Percentiles rank a stretch among this genome's conserved stretches.
These are phyloP conservation scores for Myotis davidii DNA, from an alignment of 2,113 vertebrate genomes.

Conservation along the genomic window DNA sequence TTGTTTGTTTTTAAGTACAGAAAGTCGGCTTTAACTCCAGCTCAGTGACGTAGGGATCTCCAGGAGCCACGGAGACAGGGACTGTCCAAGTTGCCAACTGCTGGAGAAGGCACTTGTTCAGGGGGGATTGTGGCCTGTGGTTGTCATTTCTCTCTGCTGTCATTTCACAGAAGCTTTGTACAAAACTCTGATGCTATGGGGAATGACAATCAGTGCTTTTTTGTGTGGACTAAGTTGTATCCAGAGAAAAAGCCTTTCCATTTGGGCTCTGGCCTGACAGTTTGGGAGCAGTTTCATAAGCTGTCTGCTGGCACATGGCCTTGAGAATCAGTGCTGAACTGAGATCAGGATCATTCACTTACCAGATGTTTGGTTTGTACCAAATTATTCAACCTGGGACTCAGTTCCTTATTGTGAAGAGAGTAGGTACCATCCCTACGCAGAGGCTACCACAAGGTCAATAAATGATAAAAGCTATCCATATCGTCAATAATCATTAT, in stretches of 20 bases:
- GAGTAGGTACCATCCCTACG: background rate
- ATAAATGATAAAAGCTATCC: background rate
- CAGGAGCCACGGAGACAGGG: background rate
- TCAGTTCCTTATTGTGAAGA: background rate
- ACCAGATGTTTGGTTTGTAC: background rate
- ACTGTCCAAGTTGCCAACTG: background rate
- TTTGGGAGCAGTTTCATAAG: background rate
- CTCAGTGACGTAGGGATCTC: background rate
- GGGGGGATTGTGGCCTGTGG: background rate
- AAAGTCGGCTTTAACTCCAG: background rate
- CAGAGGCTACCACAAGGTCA: background rate
- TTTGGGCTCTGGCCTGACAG: background rate
- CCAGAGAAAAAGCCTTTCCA: background rate
- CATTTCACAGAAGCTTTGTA: background rate
- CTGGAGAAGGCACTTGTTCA: background rate
- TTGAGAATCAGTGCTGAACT: conserved; percentile 6
- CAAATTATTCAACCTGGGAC: background rate
- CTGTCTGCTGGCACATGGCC: background rate
- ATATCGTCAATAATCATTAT: background rate
- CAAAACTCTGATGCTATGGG: background rate
- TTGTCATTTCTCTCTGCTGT: background rate
- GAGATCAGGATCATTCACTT: background rate
- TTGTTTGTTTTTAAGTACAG: background rate
- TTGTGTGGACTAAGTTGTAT: background rate
- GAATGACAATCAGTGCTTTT: background rate